phyloP scores from a whole-genome alignment of 1,140 invertebrate genomes.

The Papilio polyxenes region DNA sequence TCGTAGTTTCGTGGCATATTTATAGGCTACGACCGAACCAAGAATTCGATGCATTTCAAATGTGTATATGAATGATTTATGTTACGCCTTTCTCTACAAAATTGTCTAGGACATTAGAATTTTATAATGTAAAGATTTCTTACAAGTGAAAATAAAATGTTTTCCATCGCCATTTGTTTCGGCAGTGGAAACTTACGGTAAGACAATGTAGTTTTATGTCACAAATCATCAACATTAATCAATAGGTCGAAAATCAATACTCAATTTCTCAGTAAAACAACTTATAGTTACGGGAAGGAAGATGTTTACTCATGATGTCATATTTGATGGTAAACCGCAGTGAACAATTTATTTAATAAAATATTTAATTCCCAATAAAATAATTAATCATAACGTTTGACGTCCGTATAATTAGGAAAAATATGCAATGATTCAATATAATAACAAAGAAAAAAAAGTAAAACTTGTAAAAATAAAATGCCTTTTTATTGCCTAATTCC shows the following conservation, averaged over 20 bases:
- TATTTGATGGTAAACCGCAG: conserved; percentile 3
- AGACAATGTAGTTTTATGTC: too few species aligned
- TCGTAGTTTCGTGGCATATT: conserved; percentile 12
- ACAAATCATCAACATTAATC: background rate
- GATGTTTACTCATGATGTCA: background rate
- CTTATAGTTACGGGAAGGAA: background rate
- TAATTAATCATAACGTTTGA: background rate
- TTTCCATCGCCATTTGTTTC: too few species aligned
- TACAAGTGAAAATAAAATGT: background rate
- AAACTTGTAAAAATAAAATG: too few species aligned
- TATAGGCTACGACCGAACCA: conserved; percentile 16
- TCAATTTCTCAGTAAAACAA: background rate
- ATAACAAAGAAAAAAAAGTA: background rate
- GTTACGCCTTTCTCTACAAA: background rate
- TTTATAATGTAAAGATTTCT: background rate
- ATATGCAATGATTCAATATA: background rate
- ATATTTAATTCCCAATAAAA: conserved; percentile 4
- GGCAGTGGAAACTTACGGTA: too few species aligned
- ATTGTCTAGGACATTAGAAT: conserved; percentile 16
- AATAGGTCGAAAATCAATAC: background rate
- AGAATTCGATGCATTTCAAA: conserved; percentile 37
- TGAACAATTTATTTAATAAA: background rate
- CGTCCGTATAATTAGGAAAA: too few species aligned
- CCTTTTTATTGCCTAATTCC: too few species aligned
- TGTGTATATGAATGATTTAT: conserved; percentile 42